Conservation (phyloP, 2,113 vertebrate species). For the Oncorhynchus clarkii region DNA sequence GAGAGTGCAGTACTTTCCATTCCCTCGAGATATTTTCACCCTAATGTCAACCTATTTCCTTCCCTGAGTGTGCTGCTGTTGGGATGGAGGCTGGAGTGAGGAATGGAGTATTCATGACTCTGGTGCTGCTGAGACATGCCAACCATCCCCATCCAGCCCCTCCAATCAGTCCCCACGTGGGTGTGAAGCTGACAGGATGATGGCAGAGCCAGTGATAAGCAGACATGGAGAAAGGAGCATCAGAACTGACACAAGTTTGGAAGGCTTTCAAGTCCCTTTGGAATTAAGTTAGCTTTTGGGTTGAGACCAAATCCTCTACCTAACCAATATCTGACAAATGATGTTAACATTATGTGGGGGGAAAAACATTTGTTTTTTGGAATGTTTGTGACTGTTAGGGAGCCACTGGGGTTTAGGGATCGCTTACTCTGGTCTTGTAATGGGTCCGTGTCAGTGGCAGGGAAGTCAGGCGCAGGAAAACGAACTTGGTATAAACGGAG, state of each 20-base stretch:
- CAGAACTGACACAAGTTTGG: slow-evolving; percentile 11
- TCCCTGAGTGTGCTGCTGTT: too few species aligned
- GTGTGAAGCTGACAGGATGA: slow-evolving; percentile 11
- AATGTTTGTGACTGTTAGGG: background rate
- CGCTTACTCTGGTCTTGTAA: background rate
- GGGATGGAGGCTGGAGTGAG: background rate
- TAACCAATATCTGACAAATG: background rate
- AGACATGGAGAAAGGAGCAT: background rate
- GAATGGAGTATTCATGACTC: background rate
- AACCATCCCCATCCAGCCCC: background rate
- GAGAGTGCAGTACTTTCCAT: background rate
- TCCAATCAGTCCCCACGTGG: too few species aligned
- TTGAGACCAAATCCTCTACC: background rate
- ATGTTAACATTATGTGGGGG: background rate
- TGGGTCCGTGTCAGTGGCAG: too few species aligned
- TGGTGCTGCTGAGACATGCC: background rate
- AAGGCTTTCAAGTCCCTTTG: background rate
- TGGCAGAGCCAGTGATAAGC: slow-evolving; percentile 25
- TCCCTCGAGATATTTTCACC: slow-evolving; percentile 21
- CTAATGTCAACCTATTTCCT: slow-evolving; percentile 14
- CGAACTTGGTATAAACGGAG: too few species aligned
- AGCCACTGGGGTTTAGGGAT: background rate
- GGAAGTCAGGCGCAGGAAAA: too few species aligned
- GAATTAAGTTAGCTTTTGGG: background rate
- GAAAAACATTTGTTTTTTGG: background rate